Evolutionary conservation across 2,113 vertebrate species (phyloP).

Genomic region (Cryptoleucopteryx plumbea): DNA sequence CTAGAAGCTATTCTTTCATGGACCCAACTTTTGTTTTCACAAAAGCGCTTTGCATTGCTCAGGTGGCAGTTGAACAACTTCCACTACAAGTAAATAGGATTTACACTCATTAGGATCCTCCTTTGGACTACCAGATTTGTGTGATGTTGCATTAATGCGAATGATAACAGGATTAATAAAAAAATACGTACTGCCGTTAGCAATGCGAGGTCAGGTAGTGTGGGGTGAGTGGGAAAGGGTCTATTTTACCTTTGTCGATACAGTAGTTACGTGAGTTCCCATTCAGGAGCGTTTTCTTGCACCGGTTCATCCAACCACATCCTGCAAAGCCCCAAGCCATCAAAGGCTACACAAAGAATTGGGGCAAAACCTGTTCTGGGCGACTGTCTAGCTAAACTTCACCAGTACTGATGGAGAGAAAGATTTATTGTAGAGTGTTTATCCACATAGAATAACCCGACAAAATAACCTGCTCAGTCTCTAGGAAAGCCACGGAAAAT

Average conservation of each 20-base stretch:
- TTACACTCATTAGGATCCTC: background rate
- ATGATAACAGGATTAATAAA: background rate
- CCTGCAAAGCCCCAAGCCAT: background rate
- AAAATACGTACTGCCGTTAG: background rate
- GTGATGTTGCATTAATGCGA: background rate
- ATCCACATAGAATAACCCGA: background rate
- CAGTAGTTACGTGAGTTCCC: background rate
- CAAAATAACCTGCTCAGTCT: background rate
- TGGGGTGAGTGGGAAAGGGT: background rate
- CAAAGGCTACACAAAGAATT: background rate
- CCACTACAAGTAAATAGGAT: background rate
- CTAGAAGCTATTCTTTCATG: background rate
- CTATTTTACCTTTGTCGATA: background rate
- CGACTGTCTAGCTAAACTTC: background rate
- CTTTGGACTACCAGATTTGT: background rate
- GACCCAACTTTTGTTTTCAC: background rate
- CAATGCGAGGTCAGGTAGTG: rapidly evolving
- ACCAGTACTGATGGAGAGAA: background rate
- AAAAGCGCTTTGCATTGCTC: background rate
- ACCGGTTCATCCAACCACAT: background rate
- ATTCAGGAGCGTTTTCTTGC: background rate
- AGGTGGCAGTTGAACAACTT: background rate
- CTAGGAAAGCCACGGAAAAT: background rate
- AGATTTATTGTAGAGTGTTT: background rate
- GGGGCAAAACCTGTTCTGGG: background rate